These are phyloP conservation scores for Manis javanica DNA, from an alignment of 2,797 vertebrate genomes.

Conservation along the genomic window DNA sequence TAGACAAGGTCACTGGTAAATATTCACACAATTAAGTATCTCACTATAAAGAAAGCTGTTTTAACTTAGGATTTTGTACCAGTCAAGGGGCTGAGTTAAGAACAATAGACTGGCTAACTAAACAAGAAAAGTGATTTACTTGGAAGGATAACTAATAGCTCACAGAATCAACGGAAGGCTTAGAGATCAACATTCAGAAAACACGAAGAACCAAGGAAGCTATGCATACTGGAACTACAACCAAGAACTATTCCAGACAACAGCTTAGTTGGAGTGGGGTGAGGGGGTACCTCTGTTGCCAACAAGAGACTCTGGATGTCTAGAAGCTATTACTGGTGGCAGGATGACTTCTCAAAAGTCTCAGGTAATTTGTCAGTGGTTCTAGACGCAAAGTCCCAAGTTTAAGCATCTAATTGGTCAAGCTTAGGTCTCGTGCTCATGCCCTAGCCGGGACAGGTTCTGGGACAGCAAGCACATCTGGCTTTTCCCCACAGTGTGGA, in stretches of 20 bases:
- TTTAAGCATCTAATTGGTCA: not conserved
- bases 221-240: conserved; percentile 22
- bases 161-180: conserved; percentile 27
- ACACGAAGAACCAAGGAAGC: conserved; percentile 19
- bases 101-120: conserved; percentile 18
- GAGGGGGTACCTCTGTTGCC: not conserved
- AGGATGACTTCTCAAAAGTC: conserved; percentile 37
- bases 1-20: not conserved
- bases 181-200: conserved; percentile 51
- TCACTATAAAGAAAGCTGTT: conserved; percentile 19
- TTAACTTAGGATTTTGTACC: not conserved
- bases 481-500: not conserved
- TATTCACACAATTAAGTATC: not conserved
- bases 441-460: not conserved
- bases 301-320: conserved; percentile 10
- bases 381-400: conserved; percentile 34
- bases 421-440: not conserved
- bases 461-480: not conserved
- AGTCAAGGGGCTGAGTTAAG: not conserved
- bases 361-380: conserved; percentile 26
- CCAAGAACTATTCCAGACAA: not conserved
- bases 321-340: conserved; percentile 29
- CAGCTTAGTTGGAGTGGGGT: not conserved
- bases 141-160: conserved; percentile 33
- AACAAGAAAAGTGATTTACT: conserved; percentile 25